A percentile compares a stretch with the other conserved stretches of the same genome.
These are phyloP conservation scores for Drosophila kuntzei DNA, from an alignment of 2,888 invertebrate species.

Conservation along the genomic window DNA sequence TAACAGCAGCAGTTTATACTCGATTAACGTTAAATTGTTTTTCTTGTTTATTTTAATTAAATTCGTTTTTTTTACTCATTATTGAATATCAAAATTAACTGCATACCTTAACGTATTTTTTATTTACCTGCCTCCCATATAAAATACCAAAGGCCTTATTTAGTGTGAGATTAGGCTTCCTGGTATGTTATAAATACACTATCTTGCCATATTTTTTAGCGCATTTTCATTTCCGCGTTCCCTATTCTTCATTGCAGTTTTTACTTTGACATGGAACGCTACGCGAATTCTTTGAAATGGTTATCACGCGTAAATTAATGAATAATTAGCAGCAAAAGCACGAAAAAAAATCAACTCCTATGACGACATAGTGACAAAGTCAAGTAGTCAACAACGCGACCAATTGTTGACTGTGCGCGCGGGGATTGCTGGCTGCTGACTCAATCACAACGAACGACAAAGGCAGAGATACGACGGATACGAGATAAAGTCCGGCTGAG, in stretches of 20 bases:
- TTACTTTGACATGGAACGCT: constrained; percentile 70
- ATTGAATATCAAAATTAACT: not conserved
- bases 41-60: not conserved
- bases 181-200: constrained; percentile 21
- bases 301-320: constrained; percentile 44
- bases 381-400: constrained; percentile 47
- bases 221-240: constrained; percentile 65
- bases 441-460: constrained; percentile 47
- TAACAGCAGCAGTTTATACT: too few relatives aligned
- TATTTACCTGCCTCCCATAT: not conserved
- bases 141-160: constrained; percentile 5
- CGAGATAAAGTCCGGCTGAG: constrained; percentile 41
- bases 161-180: not conserved
- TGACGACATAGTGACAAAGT: constrained; percentile 55
- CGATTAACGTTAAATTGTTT: not conserved
- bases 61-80: not conserved
- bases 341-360: constrained; percentile 27
- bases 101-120: not conserved
- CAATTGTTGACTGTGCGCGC: constrained; percentile 53
- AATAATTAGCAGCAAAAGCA: constrained; percentile 42
- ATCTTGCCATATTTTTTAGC: constrained; percentile 29
- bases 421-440: constrained; percentile 47
- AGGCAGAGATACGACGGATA: constrained; percentile 41
- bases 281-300: constrained; percentile 62
- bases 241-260: constrained; percentile 60